A percentile compares a stretch with the other conserved stretches of the same genome.
Conservation (phyloP, 2,888 invertebrate species). For the Lypha dubia region DNA sequence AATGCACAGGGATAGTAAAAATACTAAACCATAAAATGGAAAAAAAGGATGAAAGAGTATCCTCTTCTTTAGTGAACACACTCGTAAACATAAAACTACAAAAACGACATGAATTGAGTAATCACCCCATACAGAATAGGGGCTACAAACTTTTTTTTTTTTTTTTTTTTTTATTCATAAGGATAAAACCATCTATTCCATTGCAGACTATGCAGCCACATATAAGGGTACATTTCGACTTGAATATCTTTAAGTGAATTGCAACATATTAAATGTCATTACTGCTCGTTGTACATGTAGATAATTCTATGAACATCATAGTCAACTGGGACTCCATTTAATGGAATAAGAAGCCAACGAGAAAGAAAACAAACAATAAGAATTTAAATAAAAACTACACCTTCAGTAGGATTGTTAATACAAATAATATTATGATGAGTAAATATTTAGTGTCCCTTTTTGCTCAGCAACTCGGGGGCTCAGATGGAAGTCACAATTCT, state of each 20-base stretch:
- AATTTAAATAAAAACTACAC: conserved; percentile 41
- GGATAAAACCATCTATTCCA: conserved; percentile 11
- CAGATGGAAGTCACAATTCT: neutral
- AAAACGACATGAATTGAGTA: conserved; percentile 25
- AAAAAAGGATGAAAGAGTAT: conserved; percentile 23
- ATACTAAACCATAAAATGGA: conserved; percentile 57
- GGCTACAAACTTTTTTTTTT: neutral
- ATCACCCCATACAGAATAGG: conserved; percentile 11
- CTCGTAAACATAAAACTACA: neutral
- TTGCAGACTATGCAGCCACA: neutral
- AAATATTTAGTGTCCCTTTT: conserved; percentile 61
- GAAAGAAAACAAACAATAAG: conserved; percentile 4
- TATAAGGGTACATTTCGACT: conserved; percentile 16
- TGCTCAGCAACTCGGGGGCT: neutral
- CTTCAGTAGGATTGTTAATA: conserved; percentile 65
- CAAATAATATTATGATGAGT: conserved; percentile 66
- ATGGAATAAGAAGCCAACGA: conserved; percentile 56
- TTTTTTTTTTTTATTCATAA: no score
- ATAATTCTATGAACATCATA: conserved; percentile 51
- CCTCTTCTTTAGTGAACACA: neutral
- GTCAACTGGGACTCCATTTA: conserved; percentile 60
- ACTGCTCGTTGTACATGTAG: neutral
- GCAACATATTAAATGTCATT: conserved; percentile 43
- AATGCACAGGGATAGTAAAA: conserved; percentile 36
- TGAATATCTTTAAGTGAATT: conserved; percentile 31